These are phyloP conservation scores for Stenopsyche tienmushanensis DNA, from an alignment of 1,140 invertebrate genomes.

Conservation along the genomic window DNA sequence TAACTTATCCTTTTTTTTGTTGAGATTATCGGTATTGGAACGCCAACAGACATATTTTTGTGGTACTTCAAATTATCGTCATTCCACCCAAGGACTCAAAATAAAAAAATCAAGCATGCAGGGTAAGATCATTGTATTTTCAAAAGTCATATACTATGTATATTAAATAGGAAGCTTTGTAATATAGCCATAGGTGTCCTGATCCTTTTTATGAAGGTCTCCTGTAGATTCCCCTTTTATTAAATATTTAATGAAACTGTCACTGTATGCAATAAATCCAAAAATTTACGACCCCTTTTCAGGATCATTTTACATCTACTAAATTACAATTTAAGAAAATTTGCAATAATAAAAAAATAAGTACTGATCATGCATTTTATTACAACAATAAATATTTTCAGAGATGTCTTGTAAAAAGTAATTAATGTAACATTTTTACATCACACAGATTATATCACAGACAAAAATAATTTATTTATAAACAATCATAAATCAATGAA, in stretches of 20 bases:
- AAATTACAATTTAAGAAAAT: not conserved
- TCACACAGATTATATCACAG: not conserved
- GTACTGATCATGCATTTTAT: not conserved
- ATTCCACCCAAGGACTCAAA: too few relatives aligned
- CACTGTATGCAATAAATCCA: not conserved
- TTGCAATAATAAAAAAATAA: not conserved
- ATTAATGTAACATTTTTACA: not conserved
- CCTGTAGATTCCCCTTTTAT: slow-evolving; percentile 10
- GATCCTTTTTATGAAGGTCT: not conserved
- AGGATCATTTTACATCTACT: slow-evolving; percentile 2
- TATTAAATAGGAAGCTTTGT: not conserved
- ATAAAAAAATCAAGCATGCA: too few relatives aligned
- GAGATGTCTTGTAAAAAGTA: not conserved
- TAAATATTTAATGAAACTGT: slow-evolving; percentile 18
- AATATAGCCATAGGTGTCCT: not conserved
- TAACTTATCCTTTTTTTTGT: not conserved
- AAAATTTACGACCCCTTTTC: not conserved
- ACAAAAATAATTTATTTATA: not conserved
- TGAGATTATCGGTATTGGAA: not conserved
- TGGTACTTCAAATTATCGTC: too few relatives aligned
- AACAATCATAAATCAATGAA: not conserved
- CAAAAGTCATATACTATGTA: too few relatives aligned
- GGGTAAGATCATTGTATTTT: too few relatives aligned
- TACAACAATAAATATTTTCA: not conserved
- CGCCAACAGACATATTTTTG: too few relatives aligned